Percentiles rank a stretch among this genome's conserved stretches.
Conservation (phyloP, 1,140 invertebrate genomes). For the Lineus longissimus region DNA sequence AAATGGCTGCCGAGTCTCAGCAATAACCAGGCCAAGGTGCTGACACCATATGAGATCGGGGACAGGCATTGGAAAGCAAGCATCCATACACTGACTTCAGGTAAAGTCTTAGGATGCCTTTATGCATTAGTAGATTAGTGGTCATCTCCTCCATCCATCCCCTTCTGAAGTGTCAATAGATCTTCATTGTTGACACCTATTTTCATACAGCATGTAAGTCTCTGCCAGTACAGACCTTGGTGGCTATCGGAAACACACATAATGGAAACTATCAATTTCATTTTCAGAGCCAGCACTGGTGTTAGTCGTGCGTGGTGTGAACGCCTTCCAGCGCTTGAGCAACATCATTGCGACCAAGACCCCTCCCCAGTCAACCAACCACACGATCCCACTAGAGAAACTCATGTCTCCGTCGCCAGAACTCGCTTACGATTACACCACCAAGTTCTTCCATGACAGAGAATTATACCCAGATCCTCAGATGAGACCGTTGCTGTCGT, state of each 20-base stretch:
- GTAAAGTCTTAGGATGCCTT: conserved; percentile 25
- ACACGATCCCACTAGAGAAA: conserved; percentile 25
- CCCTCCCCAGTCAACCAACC: conserved; percentile 6
- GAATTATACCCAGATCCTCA: conserved; percentile 41
- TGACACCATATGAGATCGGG: conserved; percentile 47
- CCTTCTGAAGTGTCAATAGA: background rate
- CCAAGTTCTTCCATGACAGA: conserved; percentile 39
- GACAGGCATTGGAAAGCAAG: conserved; percentile 41
- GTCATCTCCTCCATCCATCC: no score
- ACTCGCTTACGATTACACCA: conserved; percentile 34
- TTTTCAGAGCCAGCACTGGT: conserved; percentile 43
- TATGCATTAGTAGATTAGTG: no score
- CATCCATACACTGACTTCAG: conserved; percentile 37
- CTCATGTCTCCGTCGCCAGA: conserved; percentile 35
- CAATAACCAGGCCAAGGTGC: conserved; percentile 39
- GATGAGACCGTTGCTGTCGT: conserved; percentile 32
- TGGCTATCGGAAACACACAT: no score
- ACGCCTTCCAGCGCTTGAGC: conserved; percentile 34
- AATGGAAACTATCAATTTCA: background rate
- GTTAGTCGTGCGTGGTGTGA: conserved; percentile 36
- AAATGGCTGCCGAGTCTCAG: conserved; percentile 44
- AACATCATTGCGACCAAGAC: conserved; percentile 17
- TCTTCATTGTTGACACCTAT: no score
- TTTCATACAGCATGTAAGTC: no score
- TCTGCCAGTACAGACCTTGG: no score